Percentiles rank a stretch among this genome's conserved stretches.
Evolutionary conservation across 2,888 invertebrate species (phyloP).

Genomic region (Lepidochrysops patricia): DNA sequence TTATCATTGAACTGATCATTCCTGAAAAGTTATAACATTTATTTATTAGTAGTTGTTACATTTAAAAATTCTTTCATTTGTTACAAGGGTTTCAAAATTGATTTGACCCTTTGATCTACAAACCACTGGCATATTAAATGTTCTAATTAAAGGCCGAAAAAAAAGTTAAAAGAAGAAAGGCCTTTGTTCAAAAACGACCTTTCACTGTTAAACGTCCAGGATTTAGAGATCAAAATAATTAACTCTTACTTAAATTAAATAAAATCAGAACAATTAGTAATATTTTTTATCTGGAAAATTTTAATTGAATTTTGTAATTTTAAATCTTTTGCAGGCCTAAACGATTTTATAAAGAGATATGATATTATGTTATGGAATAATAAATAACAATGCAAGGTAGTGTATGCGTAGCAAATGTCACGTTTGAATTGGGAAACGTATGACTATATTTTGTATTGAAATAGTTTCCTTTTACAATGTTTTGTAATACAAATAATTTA

Average conservation of each 20-base stretch:
- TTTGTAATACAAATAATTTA: constrained; percentile 19
- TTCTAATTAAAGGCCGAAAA: constrained; percentile 5
- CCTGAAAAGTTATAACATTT: too few species aligned
- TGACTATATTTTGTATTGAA: constrained; percentile 51
- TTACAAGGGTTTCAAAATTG: constrained; percentile 4
- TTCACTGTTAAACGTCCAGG: background rate
- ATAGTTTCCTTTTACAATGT: constrained; percentile 28
- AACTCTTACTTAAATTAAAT: background rate
- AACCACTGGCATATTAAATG: constrained; percentile 4
- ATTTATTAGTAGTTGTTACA: too few species aligned
- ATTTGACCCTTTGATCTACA: constrained; percentile 1
- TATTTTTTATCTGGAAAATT: background rate
- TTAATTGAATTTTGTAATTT: background rate
- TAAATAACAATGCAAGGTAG: too few species aligned
- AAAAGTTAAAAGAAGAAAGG: background rate
- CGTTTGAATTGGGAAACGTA: constrained; percentile 26
- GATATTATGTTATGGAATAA: too few species aligned
- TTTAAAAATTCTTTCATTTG: background rate
- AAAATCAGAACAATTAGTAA: background rate
- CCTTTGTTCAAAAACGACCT: background rate
- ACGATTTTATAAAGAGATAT: too few species aligned
- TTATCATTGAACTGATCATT: background rate
- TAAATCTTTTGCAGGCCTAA: background rate
- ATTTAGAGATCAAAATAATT: background rate
- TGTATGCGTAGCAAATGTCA: constrained; percentile 20